Conservation (phyloP, 1,140 invertebrate genomes). For the Condylostylus longicornis region DNA sequence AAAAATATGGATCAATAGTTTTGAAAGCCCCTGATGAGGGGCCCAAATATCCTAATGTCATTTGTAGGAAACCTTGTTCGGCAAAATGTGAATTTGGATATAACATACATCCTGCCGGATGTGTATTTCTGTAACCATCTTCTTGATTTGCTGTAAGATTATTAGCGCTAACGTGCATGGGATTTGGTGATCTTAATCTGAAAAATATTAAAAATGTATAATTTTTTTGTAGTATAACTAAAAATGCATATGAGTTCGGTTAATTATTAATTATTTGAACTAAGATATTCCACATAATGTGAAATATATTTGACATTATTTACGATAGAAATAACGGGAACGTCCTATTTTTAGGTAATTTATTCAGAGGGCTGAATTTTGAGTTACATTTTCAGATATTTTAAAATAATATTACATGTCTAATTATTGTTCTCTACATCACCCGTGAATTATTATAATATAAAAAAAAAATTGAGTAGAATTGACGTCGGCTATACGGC, state of each 20-base stretch:
- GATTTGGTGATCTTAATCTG: not conserved
- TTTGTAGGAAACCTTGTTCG: slow-evolving; percentile 42
- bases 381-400: too few relatives aligned
- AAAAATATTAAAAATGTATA: not conserved
- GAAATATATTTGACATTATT: too few relatives aligned
- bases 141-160: slow-evolving; percentile 19
- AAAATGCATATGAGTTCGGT: not conserved
- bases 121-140: slow-evolving; percentile 13
- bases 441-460: too few relatives aligned
- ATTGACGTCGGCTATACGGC: too few relatives aligned
- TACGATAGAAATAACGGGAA: too few relatives aligned
- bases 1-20: slow-evolving; percentile 47
- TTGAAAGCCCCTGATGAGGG: slow-evolving; percentile 44
- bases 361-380: too few relatives aligned
- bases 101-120: slow-evolving; percentile 17
- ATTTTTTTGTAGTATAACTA: slow-evolving; percentile 1
- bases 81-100: slow-evolving; percentile 33
- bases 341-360: too few relatives aligned
- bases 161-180: slow-evolving; percentile 10
- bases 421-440: too few relatives aligned
- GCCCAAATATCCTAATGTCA: slow-evolving; percentile 46
- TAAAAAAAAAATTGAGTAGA: too few relatives aligned
- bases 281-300: not conserved
- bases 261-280: not conserved
- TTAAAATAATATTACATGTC: too few relatives aligned